phyloP scores from a whole-genome alignment of 2,797 vertebrate species.

The Tinamus major region DNA sequence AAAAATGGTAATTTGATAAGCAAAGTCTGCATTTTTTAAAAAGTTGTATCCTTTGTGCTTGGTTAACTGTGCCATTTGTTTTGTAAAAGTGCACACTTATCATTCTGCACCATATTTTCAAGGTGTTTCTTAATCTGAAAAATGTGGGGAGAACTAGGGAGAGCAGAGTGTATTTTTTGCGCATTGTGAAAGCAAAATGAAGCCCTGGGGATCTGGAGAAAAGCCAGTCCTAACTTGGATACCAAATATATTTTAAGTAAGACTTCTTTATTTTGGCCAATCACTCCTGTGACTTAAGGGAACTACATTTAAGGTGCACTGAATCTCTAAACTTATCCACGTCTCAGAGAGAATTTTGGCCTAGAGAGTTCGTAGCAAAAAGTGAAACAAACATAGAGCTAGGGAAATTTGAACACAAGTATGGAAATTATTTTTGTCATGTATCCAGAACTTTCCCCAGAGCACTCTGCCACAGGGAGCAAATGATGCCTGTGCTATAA shows the following conservation, averaged over 20 bases:
- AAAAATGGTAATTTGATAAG: not conserved
- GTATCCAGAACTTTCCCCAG: not conserved
- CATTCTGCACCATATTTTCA: not conserved
- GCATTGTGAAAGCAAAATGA: not conserved
- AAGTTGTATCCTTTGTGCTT: not conserved
- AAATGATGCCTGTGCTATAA: not conserved
- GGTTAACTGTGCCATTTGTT: not conserved
- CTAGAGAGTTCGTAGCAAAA: not conserved
- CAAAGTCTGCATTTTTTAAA: not conserved
- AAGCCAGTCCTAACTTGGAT: not conserved
- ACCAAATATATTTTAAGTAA: not conserved
- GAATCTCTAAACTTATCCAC: not conserved
- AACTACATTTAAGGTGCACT: not conserved
- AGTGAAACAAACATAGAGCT: not conserved
- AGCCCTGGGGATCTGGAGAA: not conserved
- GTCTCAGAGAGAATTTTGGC: not conserved
- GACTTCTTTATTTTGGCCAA: not conserved
- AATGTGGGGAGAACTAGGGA: no score
- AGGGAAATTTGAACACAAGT: not conserved
- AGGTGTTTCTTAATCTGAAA: not conserved
- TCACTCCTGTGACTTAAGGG: not conserved
- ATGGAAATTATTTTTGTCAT: not conserved
- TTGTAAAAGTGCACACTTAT: not conserved
- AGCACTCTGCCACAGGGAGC: not conserved
- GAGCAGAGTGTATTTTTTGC: not conserved